These are phyloP conservation scores for Archegozetes longisetosus DNA, from an alignment of 1,140 invertebrate genomes.

Conservation along the genomic window DNA sequence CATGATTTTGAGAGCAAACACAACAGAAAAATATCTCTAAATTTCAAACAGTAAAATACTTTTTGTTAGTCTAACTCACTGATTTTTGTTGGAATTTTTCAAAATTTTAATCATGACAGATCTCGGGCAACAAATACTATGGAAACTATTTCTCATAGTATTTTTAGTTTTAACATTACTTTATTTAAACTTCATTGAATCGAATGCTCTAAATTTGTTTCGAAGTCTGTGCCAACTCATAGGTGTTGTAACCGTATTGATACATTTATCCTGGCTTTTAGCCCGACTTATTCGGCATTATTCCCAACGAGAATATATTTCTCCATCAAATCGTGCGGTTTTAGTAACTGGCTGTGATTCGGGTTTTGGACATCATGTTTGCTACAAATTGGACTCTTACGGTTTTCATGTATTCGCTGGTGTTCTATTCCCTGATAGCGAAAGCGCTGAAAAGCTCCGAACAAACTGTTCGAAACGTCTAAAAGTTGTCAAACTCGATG, in stretches of 20 bases:
- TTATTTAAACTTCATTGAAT: too few relatives aligned
- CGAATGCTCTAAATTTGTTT: too few relatives aligned
- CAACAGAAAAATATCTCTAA: too few relatives aligned
- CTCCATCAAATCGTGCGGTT: conserved; percentile 46
- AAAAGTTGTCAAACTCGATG: conserved; percentile 30
- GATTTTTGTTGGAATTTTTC: too few relatives aligned
- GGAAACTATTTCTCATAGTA: too few relatives aligned
- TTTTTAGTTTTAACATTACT: too few relatives aligned
- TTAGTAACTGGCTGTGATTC: conserved; percentile 70
- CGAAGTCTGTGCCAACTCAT: neutral
- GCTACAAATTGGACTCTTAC: conserved; percentile 43
- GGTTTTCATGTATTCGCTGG: conserved; percentile 34
- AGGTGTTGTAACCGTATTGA: neutral
- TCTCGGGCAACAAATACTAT: too few relatives aligned
- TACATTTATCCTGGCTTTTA: neutral
- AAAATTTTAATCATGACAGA: too few relatives aligned
- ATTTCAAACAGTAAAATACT: too few relatives aligned
- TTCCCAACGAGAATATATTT: neutral
- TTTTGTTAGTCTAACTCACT: too few relatives aligned
- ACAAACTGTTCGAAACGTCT: conserved; percentile 8
- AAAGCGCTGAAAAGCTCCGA: conserved; percentile 24
- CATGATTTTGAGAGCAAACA: too few relatives aligned
- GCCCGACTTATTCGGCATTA: neutral
- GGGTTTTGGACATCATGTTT: conserved; percentile 52
- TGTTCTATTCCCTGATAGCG: conserved; percentile 29